Percentiles rank a stretch among this genome's conserved stretches.
Conservation (phyloP, 2,797 vertebrate species). For the Silurus aristotelis region DNA sequence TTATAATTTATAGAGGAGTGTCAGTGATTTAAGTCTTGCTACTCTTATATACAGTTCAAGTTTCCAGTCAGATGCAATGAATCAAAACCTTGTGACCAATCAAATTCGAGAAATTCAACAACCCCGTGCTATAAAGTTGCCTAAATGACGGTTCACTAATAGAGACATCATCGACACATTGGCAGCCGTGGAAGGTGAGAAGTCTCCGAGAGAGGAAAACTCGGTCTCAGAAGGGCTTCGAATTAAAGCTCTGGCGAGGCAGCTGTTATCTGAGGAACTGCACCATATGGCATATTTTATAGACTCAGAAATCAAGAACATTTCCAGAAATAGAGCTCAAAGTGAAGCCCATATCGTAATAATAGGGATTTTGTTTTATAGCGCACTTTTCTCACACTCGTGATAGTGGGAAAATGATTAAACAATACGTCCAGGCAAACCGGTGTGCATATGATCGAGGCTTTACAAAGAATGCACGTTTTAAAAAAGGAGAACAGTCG, state of each 20-base stretch:
- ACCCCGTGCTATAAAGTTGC: neutral
- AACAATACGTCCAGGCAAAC: neutral
- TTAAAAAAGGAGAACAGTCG: neutral
- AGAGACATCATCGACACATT: neutral
- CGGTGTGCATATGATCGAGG: neutral
- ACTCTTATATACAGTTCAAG: neutral
- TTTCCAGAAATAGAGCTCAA: neutral
- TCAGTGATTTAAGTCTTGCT: neutral
- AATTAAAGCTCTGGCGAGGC: slow-evolving; percentile 17
- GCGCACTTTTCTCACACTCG: neutral
- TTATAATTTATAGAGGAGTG: neutral
- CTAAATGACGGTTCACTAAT: neutral
- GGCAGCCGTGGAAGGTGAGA: slow-evolving; percentile 8
- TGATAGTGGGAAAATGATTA: neutral
- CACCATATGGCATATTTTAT: slow-evolving; percentile 25
- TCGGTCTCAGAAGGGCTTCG: slow-evolving; percentile 2
- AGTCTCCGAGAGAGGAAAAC: neutral
- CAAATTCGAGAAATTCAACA: neutral
- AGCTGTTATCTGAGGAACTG: slow-evolving; percentile 23
- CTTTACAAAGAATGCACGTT: neutral
- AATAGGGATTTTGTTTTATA: neutral
- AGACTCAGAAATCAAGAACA: neutral
- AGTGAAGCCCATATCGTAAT: neutral
- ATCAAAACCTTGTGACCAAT: neutral
- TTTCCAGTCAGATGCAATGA: neutral